Conservation (phyloP, 2,888 invertebrate genomes). For the Rotaria magnacalcarata region DNA sequence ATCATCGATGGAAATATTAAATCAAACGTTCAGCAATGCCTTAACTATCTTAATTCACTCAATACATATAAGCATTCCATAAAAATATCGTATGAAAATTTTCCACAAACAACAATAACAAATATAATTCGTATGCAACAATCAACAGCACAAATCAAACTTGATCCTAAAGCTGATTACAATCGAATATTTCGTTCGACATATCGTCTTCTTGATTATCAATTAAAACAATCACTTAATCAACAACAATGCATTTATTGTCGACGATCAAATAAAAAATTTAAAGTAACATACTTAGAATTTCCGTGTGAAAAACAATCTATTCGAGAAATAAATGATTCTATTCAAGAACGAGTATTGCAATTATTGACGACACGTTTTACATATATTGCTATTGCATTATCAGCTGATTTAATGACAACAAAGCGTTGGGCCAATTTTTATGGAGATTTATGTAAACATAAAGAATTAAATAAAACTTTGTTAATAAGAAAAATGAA, state of each 20-base stretch:
- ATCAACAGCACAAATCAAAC: conserved; percentile 6
- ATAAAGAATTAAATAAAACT: neutral
- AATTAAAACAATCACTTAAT: neutral
- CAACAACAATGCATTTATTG: conserved; percentile 27
- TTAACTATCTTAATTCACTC: conserved; percentile 12
- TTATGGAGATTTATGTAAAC: neutral
- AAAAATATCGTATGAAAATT: neutral
- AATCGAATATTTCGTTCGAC: conserved; percentile 25
- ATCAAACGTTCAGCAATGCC: neutral
- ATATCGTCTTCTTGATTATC: conserved; percentile 21
- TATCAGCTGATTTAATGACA: neutral
- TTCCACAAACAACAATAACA: conserved; percentile 1
- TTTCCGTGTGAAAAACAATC: conserved; percentile 17
- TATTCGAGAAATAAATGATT: neutral
- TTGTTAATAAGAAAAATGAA: neutral
- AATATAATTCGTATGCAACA: neutral
- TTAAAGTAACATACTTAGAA: conserved; percentile 25
- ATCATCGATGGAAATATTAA: conserved; percentile 14
- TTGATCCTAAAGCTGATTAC: neutral
- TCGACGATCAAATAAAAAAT: neutral
- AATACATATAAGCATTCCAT: neutral
- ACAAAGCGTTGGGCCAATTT: neutral
- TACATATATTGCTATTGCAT: neutral
- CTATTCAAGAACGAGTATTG: neutral
- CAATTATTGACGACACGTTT: conserved; percentile 4